A percentile compares a stretch with the other conserved stretches of the same genome.
These are phyloP conservation scores for Melolontha melolontha DNA, from an alignment of 2,888 invertebrate species.

Conservation along the genomic window DNA sequence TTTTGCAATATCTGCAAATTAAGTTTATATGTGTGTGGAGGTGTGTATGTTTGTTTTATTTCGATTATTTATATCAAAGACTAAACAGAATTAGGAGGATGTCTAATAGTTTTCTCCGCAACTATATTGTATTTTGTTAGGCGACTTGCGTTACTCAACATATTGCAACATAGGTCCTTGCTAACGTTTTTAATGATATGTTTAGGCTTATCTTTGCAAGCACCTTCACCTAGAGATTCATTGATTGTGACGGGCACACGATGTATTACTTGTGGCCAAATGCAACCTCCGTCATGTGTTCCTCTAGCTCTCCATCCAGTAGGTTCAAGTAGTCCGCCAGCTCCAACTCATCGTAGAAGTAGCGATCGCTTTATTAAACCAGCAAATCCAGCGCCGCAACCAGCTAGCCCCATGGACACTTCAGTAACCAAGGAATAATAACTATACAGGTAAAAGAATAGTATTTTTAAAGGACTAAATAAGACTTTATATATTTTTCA, in stretches of 20 bases:
- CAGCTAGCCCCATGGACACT: slow-evolving; percentile 82
- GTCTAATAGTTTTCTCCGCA: too few relatives aligned
- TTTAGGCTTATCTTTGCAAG: slow-evolving; percentile 60
- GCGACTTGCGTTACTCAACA: too few relatives aligned
- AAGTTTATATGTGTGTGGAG: too few relatives aligned
- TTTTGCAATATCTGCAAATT: too few relatives aligned
- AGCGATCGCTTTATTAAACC: slow-evolving; percentile 90
- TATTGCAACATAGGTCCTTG: too few relatives aligned
- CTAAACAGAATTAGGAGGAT: too few relatives aligned
- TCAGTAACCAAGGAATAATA: slow-evolving; percentile 66
- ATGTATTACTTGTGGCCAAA: slow-evolving; percentile 80
- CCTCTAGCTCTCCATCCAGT: slow-evolving; percentile 66
- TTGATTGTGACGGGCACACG: slow-evolving; percentile 61
- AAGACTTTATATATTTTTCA: slow-evolving; percentile 21
- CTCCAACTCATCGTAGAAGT: slow-evolving; percentile 77
- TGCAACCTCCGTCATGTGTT: slow-evolving; percentile 63
- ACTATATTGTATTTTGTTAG: too few relatives aligned
- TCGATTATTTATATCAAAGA: too few relatives aligned
- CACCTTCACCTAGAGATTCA: slow-evolving; percentile 63
- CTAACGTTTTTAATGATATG: too few relatives aligned
- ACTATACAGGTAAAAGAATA: slow-evolving; percentile 3
- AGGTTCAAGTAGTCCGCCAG: slow-evolving; percentile 65
- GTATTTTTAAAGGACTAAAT: slow-evolving; percentile 1
- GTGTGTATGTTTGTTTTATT: too few relatives aligned
- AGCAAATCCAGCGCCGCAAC: slow-evolving; percentile 77